Evolutionary conservation across 2,888 invertebrate species (phyloP), one percentile per base, ranked within the genome.

Genomic region (Odontothrips loti): DNA sequence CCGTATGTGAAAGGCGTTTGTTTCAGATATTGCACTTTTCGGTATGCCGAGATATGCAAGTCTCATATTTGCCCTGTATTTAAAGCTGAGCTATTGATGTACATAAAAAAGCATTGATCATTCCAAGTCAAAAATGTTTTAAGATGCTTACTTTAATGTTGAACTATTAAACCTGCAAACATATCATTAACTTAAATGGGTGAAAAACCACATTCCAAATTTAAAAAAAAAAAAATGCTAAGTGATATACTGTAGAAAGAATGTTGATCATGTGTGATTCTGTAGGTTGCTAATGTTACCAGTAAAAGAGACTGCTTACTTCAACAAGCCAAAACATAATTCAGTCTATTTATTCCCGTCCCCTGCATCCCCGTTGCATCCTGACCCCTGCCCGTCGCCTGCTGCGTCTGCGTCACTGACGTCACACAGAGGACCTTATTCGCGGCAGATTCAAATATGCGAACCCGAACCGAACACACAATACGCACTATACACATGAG

Each of bases 231-330:
- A 43, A 6, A 43, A 43, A 43, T 43, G 34, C 34, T 27, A 27
- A 20, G 23, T 23, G n/a, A 27, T 75, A 75, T 20, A 58, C 20
- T 58, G 58, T 20, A 20, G n/a, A 20, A 8, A 58, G 17, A 58
- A n/a, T 75, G 27, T 23, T 75, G 68, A 75, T 27, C 68, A 9
- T 27, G 68, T 75, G 68, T 75, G 68, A 75, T 75, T 75, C 27
- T 27, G 68, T 75, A 75, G 68, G 23, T 75, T 75, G 68, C 68
- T 75, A 75, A 75, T 75, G 68, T 75, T 75, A 75, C 68, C 68
- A 75, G 68, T 75, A 58, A 75, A 75, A 75, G 68, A 75, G 68
- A 75, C 68, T 75, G 68, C 68, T 75, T 75, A 43, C 34, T 6
- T 43, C 34, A 43, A 43, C 34, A 43, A 43, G 34, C 34, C 34